Evolutionary conservation across 2,113 vertebrate genomes (phyloP).

Genomic region (Sclerurus mexicanus): DNA sequence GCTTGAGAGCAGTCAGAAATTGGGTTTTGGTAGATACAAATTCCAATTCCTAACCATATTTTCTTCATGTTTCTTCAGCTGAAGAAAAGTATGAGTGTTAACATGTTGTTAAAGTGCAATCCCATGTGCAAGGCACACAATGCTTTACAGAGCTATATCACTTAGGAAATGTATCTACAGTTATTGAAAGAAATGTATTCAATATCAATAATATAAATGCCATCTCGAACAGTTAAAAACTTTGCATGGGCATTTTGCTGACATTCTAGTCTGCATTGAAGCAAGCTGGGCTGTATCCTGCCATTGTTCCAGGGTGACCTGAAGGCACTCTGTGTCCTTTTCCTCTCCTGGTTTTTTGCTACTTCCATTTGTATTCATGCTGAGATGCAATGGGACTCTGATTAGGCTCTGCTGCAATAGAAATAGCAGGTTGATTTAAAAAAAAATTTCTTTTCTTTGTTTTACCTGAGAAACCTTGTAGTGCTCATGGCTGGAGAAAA

Average conservation of each 20-base stretch:
- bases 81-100: background rate
- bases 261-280: background rate
- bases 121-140: background rate
- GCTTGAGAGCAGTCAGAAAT: background rate
- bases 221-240: background rate
- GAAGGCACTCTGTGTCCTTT: background rate
- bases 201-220: background rate
- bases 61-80: background rate
- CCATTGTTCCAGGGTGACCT: background rate
- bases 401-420: background rate
- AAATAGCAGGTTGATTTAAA: background rate
- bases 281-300: background rate
- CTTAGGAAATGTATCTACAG: background rate
- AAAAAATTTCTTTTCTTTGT: background rate
- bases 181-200: background rate
- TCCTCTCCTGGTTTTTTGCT: background rate
- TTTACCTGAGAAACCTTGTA: background rate
- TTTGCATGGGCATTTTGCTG: background rate
- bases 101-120: background rate
- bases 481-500: accelerated
- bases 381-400: background rate
- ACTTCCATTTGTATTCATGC: background rate
- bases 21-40: background rate
- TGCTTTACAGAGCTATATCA: background rate
- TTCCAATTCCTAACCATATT: background rate